phyloP scores from a whole-genome alignment of 2,113 vertebrate species.

The Eclectus roratus region DNA sequence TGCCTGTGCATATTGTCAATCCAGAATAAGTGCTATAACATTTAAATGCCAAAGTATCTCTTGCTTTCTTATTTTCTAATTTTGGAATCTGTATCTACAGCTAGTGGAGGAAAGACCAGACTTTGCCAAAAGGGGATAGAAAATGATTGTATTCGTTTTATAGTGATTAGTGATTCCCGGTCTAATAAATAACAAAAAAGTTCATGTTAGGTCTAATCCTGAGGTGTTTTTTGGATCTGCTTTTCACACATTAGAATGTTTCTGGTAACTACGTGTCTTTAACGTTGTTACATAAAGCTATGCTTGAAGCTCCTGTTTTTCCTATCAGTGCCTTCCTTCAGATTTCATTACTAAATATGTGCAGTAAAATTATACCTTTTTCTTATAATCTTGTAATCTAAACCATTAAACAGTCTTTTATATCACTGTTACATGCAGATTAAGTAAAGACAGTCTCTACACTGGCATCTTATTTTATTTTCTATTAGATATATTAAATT shows the following conservation, averaged over 20 bases:
- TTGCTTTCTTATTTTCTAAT: slow-evolving; percentile 74
- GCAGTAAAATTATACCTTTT: neutral
- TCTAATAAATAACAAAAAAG: slow-evolving; percentile 27
- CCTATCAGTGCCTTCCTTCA: neutral
- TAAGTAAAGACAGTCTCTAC: neutral
- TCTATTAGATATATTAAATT: neutral
- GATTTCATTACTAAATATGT: neutral
- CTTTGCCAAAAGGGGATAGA: slow-evolving; percentile 55
- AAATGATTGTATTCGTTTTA: slow-evolving; percentile 57
- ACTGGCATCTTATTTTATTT: neutral
- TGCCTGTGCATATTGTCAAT: neutral
- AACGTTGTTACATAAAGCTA: neutral
- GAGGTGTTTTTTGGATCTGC: neutral
- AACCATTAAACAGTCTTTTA: neutral
- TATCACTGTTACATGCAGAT: neutral
- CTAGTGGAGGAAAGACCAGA: slow-evolving; percentile 60
- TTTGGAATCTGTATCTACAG: slow-evolving; percentile 42
- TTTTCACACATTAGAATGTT: neutral
- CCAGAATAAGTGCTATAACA: slow-evolving; percentile 44
- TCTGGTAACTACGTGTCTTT: neutral
- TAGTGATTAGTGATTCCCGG: slow-evolving; percentile 66
- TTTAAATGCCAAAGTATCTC: slow-evolving; percentile 77
- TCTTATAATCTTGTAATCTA: neutral
- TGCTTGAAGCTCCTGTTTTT: neutral
- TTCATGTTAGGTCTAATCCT: neutral